phyloP scores from a whole-genome alignment of 1,140 invertebrate genomes.

The Nilaparvata lugens region DNA sequence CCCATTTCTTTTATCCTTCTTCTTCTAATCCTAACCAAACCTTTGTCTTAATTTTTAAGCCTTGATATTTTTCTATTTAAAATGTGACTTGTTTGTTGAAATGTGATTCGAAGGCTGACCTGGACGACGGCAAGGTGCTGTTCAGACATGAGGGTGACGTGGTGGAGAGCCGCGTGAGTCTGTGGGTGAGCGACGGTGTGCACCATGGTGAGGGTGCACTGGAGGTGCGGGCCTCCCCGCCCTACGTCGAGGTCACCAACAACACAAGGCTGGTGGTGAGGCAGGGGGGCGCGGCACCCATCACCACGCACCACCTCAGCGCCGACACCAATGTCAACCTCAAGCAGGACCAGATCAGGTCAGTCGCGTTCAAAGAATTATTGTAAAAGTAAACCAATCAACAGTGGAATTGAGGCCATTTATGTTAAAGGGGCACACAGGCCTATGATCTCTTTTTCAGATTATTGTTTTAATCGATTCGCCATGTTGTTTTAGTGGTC shows the following conservation, averaged over 20 bases:
- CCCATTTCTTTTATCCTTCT: no score
- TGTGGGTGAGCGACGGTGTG: conserved; percentile 74
- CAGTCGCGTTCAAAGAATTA: no score
- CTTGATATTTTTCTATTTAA: no score
- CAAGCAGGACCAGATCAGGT: conserved; percentile 25
- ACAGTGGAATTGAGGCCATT: no score
- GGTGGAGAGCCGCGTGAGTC: conserved; percentile 51
- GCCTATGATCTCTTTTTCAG: no score
- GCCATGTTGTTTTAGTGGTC: no score
- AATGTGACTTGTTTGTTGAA: conserved; percentile 11
- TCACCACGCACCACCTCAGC: conserved; percentile 63
- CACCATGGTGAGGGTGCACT: conserved; percentile 61
- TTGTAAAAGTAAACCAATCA: no score
- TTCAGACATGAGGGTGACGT: conserved; percentile 71
- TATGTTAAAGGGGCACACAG: no score
- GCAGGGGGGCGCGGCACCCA: conserved; percentile 60
- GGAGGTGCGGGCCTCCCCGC: conserved; percentile 68
- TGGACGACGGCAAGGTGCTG: conserved; percentile 64
- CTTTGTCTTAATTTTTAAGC: no score
- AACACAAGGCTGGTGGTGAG: conserved; percentile 70
- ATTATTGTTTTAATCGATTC: no score
- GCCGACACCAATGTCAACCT: conserved; percentile 68
- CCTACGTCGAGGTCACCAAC: conserved; percentile 63
- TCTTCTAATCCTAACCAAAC: no score
- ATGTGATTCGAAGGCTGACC: conserved; percentile 60